phyloP scores from a whole-genome alignment of 2,797 vertebrate species.

The Onychomys torridus region DNA sequence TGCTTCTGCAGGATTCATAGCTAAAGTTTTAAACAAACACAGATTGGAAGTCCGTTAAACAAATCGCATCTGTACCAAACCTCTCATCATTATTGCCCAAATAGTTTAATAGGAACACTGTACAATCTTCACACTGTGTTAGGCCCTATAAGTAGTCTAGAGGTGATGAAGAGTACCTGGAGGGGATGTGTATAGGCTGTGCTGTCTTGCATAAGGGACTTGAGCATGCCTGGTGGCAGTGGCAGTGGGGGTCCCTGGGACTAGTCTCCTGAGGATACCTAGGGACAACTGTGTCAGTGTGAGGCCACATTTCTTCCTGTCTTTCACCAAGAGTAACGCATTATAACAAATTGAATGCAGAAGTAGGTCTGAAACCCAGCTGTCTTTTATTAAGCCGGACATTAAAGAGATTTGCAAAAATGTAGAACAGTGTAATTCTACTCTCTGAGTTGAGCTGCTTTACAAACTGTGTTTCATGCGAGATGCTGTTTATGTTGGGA shows the following conservation, averaged over 20 bases:
- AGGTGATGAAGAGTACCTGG: background rate
- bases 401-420: conserved; percentile 67
- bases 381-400: conserved; percentile 67
- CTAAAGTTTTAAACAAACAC: background rate
- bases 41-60: background rate
- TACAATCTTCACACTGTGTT: background rate
- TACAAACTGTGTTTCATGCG: conserved; percentile 37
- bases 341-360: conserved; percentile 68
- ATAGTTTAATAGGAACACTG: background rate
- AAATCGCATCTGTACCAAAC: background rate
- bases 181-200: background rate
- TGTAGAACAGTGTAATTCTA: background rate
- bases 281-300: background rate
- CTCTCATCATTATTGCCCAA: background rate
- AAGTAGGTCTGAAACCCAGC: conserved; percentile 56
- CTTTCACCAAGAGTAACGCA: conserved; percentile 65
- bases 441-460: conserved; percentile 23
- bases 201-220: background rate
- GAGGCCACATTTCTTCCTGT: conserved; percentile 62
- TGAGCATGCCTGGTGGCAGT: background rate
- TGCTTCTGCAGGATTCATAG: background rate
- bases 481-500: conserved; percentile 44
- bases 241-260: background rate
- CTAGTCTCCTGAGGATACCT: background rate
- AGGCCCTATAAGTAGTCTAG: background rate